Evolutionary conservation across 2,888 invertebrate genomes (phyloP), one percentile per base, ranked within the genome.

Genomic region (Heliothis peltigera): DNA sequence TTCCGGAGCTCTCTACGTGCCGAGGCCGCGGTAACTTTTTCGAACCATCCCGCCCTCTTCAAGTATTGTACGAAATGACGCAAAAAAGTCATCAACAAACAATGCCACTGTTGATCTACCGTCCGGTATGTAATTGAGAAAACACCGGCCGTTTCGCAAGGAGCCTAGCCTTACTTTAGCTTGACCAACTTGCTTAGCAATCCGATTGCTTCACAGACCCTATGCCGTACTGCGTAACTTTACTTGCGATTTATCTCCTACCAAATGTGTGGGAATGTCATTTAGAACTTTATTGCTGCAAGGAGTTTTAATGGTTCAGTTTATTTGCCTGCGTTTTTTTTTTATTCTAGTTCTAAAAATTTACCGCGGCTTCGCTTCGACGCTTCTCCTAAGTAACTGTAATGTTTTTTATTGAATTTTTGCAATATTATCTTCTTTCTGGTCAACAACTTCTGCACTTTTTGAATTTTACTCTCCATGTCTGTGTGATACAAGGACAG

Each of bases 121-220:
- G 48, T 55, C 47, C 51, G 32, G 64, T 64, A 60, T 62, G 68
- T 75, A 70, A 65, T 70, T 68, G 68, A 75, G 75, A 78, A 65
- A 77, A 78, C 52, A 70, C 57, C 56, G 55, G 15, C 32, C 2
- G 44, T 81, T 73, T 79, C 74, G 74, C 74, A 82, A 82, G 68
- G 1, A 12, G 70, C 60, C 70, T 63, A 75, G 55, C 68, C 69
- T 63, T 49, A 70, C 44, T 18, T 55, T 67, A 58, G 52, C 75
- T 80, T 75, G 77, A 69, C 75, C 74, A 66, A 75, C 67, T 64
- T 60, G 49, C 75, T 77, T 51, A 72, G 74, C 65, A 59, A 76
- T 74, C 25, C 51, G 64, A 73, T 82, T 81, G 75, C 81, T 52
- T 67, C 79, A 82, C 53, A 44, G 32, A 52, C 61, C 75, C 68